Evolutionary conservation across 2,113 vertebrate genomes (phyloP).

Genomic region (Echinops telfairi): DNA sequence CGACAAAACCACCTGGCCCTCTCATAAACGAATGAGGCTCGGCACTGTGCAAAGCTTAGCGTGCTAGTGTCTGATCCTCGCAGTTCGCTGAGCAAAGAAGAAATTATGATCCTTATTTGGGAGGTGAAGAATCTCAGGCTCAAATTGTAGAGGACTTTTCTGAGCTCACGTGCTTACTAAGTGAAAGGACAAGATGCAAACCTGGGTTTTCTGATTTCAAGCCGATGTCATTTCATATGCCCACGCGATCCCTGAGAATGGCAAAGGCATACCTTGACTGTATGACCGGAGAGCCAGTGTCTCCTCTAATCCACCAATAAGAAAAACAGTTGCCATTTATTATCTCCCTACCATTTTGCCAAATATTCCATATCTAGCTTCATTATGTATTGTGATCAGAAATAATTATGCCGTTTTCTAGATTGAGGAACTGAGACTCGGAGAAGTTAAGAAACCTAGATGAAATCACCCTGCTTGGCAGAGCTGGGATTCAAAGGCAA

Average conservation of each 20-base stretch:
- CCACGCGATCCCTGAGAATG: background rate
- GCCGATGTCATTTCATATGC: background rate
- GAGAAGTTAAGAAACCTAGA: background rate
- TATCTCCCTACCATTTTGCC: background rate
- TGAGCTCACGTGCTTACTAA: background rate
- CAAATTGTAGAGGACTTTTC: too few species aligned
- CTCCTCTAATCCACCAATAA: background rate
- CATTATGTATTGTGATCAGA: background rate
- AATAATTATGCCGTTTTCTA: background rate
- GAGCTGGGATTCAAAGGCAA: background rate
- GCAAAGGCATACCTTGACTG: background rate
- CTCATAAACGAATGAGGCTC: background rate
- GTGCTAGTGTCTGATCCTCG: background rate
- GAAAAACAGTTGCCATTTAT: background rate
- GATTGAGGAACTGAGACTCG: background rate
- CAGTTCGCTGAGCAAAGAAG: background rate
- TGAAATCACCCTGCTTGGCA: slow-evolving; percentile 8
- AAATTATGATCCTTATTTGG: background rate
- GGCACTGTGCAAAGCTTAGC: too few species aligned
- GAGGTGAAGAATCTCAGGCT: background rate
- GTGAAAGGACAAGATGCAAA: background rate
- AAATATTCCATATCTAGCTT: background rate
- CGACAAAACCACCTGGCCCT: background rate
- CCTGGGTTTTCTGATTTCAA: background rate
- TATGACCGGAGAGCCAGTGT: background rate